phyloP scores from a whole-genome alignment of 2,113 vertebrate genomes.

The Cyprinus carpio region DNA sequence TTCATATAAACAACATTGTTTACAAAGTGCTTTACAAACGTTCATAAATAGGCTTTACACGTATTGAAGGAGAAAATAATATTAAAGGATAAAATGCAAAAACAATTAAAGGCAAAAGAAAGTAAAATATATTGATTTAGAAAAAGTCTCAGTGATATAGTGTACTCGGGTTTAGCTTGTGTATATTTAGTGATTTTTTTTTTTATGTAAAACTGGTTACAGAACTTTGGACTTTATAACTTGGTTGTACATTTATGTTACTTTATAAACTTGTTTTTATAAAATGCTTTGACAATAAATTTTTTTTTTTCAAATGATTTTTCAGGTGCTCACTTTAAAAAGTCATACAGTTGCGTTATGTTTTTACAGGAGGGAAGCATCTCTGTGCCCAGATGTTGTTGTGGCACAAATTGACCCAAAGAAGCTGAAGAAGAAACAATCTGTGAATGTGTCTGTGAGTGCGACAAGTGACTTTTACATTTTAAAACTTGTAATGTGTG shows the following conservation, averaged over 20 bases:
- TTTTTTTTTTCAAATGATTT: background rate
- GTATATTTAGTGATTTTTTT: too few relatives aligned
- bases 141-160: too few relatives aligned
- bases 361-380: constrained; percentile 87
- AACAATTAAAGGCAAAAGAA: too few relatives aligned
- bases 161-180: too few relatives aligned
- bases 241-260: too few relatives aligned
- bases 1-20: background rate
- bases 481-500: background rate
- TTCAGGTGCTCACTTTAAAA: background rate
- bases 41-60: background rate
- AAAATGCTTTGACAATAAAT: background rate
- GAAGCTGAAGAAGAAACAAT: constrained; percentile 90
- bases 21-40: background rate
- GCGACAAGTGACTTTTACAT: background rate
- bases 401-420: constrained; percentile 95
- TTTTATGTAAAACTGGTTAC: too few relatives aligned
- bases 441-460: constrained; percentile 89
- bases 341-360: background rate
- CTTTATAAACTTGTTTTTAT: too few relatives aligned
- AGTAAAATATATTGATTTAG: too few relatives aligned
- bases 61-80: background rate
- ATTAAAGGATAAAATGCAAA: background rate
- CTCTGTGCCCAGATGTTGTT: constrained; percentile 91
- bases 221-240: too few relatives aligned